These are phyloP conservation scores for Macrosteles quadrilineatus DNA, from an alignment of 1,140 invertebrate genomes.

Conservation along the genomic window DNA sequence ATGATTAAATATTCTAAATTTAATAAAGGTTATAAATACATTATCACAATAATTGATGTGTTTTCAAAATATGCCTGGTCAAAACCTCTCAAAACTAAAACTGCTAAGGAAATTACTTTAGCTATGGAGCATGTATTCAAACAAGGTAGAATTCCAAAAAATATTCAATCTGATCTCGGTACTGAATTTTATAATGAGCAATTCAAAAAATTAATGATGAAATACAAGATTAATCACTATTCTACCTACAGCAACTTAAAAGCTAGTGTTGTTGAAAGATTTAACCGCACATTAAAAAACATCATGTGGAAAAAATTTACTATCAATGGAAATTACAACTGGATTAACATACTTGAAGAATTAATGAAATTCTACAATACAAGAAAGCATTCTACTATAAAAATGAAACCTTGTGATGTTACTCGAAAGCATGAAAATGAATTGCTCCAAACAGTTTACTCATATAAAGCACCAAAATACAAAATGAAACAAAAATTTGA, in stretches of 20 bases:
- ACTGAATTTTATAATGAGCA: constrained; percentile 24
- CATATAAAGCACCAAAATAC: no score
- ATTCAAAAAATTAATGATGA: background rate
- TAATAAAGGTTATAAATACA: constrained; percentile 48
- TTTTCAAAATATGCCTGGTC: constrained; percentile 39
- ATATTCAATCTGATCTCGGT: constrained; percentile 13
- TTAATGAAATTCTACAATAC: background rate
- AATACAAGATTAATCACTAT: constrained; percentile 5
- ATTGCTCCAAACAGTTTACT: background rate
- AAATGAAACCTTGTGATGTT: background rate
- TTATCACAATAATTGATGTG: constrained; percentile 51
- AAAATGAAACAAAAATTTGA: constrained; percentile 24
- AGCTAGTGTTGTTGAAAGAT: background rate
- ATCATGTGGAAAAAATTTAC: background rate
- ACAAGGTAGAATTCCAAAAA: background rate
- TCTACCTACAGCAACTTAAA: constrained; percentile 1
- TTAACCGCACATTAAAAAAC: background rate
- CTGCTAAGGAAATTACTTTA: background rate
- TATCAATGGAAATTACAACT: constrained; percentile 8
- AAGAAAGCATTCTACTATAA: constrained; percentile 23
- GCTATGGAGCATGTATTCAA: background rate
- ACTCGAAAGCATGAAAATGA: background rate
- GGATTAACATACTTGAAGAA: background rate
- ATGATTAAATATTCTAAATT: constrained; percentile 35
- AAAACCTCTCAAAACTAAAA: background rate